Percentiles rank a stretch among this genome's conserved stretches.
phyloP scores from a whole-genome alignment of 2,113 vertebrate genomes.

The Ia io region DNA sequence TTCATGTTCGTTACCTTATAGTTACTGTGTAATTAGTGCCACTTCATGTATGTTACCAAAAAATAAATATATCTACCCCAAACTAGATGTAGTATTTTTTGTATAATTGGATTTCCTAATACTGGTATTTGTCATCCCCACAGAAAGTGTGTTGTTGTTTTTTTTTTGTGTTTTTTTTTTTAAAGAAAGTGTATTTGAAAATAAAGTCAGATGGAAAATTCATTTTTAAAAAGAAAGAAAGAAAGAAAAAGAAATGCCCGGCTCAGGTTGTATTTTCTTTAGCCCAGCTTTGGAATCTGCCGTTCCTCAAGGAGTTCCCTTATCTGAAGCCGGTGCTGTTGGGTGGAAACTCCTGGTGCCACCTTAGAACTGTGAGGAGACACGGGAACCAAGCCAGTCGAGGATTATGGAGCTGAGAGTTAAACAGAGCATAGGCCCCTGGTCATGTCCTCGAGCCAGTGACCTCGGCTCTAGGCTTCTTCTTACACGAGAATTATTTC shows the following conservation, averaged over 20 bases:
- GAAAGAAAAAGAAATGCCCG: not conserved
- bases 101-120: no score
- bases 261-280: not conserved
- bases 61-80: constrained; percentile 63
- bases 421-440: not conserved
- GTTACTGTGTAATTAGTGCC: constrained; percentile 90
- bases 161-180: no score
- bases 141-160: no score
- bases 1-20: constrained; percentile 89
- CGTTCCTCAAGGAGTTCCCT: not conserved
- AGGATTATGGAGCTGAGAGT: not conserved
- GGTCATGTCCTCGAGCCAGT: not conserved
- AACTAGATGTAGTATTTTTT: no score
- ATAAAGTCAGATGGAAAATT: no score
- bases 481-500: not conserved
- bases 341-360: not conserved
- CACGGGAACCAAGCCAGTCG: no score
- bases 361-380: not conserved
- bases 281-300: not conserved
- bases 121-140: no score
- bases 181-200: no score
- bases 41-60: constrained; percentile 90
- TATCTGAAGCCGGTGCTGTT: not conserved
- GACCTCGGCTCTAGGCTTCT: not conserved
- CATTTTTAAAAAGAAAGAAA: no score